Conservation (phyloP, 92 coral and sea anemone genomes). For the Porites evermanni region DNA sequence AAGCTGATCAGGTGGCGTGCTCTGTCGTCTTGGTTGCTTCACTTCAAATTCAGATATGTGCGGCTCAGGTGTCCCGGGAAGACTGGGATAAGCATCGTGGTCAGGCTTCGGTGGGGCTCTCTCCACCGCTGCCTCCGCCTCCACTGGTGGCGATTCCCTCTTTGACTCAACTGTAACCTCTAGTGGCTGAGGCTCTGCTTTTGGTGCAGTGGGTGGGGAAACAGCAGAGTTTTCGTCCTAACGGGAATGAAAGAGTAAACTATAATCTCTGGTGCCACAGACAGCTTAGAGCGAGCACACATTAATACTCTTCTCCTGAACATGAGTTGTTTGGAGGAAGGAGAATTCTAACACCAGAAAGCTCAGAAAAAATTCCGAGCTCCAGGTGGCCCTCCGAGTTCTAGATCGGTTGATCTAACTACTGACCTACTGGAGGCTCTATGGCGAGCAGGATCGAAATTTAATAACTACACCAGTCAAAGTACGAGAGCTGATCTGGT, state of each 20-base stretch:
- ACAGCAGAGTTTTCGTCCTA: constrained; percentile 31
- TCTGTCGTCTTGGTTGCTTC: neutral
- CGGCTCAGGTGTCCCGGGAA: neutral
- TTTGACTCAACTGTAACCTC: constrained; percentile 32
- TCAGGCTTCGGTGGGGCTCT: constrained; percentile 52
- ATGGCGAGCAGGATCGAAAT: too few relatives aligned
- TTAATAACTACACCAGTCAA: too few relatives aligned
- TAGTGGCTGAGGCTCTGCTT: constrained; percentile 10
- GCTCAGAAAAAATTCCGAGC: too few relatives aligned
- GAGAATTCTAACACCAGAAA: too few relatives aligned
- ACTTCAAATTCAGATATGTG: neutral
- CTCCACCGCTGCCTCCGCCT: neutral
- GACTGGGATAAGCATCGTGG: constrained; percentile 65
- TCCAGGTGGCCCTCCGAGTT: too few relatives aligned
- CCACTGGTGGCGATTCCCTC: neutral
- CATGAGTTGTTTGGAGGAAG: too few relatives aligned
- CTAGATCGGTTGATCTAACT: too few relatives aligned
- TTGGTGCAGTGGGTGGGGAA: constrained; percentile 20
- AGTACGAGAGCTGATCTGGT: too few relatives aligned
- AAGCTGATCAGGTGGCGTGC: neutral
- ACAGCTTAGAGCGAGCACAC: too few relatives aligned
- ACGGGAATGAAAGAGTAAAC: neutral
- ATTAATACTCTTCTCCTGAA: too few relatives aligned
- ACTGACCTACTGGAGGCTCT: too few relatives aligned
- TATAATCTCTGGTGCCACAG: too few relatives aligned